Conservation (phyloP, 1,140 invertebrate genomes). For the Octopus sinensis region DNA sequence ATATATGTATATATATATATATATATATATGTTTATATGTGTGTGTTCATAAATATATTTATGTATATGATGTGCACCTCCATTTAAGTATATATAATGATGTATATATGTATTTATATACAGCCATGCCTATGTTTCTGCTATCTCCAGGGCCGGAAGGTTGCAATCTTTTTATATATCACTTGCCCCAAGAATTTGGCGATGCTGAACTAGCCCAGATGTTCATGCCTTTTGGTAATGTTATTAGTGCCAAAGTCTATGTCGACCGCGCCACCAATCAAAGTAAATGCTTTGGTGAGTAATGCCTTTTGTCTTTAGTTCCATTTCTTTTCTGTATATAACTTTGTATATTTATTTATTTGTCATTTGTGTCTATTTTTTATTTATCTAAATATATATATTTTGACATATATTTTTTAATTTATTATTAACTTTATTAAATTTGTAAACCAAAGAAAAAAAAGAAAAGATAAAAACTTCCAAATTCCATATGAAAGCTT, state of each 20-base stretch:
- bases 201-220: conserved; percentile 98
- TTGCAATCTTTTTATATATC: conserved; percentile 99
- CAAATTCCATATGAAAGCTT: no score
- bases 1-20: no score
- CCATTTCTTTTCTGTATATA: neutral
- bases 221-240: conserved; percentile 98
- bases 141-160: conserved; percentile 83
- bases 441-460: neutral
- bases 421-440: neutral
- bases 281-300: conserved; percentile 99
- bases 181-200: conserved; percentile 98
- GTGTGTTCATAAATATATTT: no score
- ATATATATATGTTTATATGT: no score
- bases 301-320: neutral
- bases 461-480: neutral
- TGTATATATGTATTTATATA: no score
- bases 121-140: neutral
- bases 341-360: neutral
- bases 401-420: neutral
- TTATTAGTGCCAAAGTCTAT: conserved; percentile 99
- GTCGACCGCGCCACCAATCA: conserved; percentile 99
- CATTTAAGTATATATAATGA: no score
- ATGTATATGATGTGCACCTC: no score
- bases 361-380: neutral
- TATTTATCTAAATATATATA: neutral